Evolutionary conservation across 2,113 vertebrate species (phyloP).

Genomic region (Mastomys natalensis): DNA sequence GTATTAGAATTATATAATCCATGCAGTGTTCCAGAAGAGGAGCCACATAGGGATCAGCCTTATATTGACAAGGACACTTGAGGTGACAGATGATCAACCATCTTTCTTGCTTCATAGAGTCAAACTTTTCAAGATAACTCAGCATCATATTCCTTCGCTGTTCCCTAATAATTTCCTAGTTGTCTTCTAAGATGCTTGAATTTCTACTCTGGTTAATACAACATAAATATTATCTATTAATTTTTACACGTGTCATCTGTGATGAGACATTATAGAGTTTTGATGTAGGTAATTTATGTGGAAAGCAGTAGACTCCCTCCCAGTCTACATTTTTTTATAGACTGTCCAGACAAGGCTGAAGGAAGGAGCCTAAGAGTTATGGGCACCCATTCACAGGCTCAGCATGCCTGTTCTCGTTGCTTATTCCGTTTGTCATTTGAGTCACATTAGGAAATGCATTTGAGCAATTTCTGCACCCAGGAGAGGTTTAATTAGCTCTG

Average conservation of each 20-base stretch:
- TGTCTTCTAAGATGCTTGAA: neutral
- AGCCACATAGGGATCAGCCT: neutral
- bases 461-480: conserved; percentile 52
- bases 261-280: neutral
- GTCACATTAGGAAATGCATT: conserved; percentile 59
- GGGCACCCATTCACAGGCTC: neutral
- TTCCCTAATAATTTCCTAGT: neutral
- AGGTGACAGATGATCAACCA: neutral
- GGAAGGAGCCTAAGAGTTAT: neutral
- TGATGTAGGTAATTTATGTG: neutral
- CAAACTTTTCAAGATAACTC: neutral
- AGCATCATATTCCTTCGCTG: neutral
- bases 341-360: neutral
- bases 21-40: neutral
- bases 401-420: neutral
- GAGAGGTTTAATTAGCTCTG: conserved; percentile 66
- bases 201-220: neutral
- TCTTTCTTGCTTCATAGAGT: neutral
- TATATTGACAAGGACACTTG: neutral
- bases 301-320: neutral
- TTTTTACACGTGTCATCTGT: neutral
- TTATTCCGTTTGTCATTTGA: conserved; percentile 56
- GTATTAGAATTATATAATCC: neutral
- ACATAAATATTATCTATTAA: neutral
- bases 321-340: neutral